phyloP scores from a whole-genome alignment of 2,113 vertebrate genomes.

The Mesocricetus auratus region DNA sequence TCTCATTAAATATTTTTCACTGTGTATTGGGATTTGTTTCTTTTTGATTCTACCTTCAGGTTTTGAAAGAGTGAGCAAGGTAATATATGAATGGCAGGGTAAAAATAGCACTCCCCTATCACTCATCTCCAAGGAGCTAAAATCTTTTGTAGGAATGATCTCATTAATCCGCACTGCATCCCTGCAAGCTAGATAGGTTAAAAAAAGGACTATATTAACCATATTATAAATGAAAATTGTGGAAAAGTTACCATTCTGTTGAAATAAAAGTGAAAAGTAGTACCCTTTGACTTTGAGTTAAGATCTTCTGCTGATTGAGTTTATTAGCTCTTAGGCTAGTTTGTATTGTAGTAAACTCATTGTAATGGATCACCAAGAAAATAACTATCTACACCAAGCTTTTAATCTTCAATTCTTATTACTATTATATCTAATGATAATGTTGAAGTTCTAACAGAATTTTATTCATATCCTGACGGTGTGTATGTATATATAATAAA shows the following conservation, averaged over 20 bases:
- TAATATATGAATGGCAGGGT: slow-evolving; percentile 75
- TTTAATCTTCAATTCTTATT: background rate
- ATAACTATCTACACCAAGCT: background rate
- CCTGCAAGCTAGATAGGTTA: slow-evolving; percentile 53
- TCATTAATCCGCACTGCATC: slow-evolving; percentile 70
- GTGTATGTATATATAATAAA: background rate
- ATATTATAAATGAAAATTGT: slow-evolving; percentile 69
- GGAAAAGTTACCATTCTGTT: slow-evolving; percentile 29
- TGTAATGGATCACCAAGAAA: background rate
- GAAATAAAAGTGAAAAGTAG: slow-evolving; percentile 47
- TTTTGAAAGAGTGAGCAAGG: slow-evolving; percentile 62
- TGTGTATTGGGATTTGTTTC: slow-evolving; percentile 67
- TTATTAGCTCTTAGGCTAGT: slow-evolving; percentile 28
- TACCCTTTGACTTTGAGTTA: slow-evolving; percentile 35
- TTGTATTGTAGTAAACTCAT: slow-evolving; percentile 47
- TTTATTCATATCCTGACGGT: background rate
- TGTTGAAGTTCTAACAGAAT: slow-evolving; percentile 2
- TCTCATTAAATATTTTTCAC: slow-evolving; percentile 80
- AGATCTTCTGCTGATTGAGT: background rate
- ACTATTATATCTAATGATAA: slow-evolving; percentile 2
- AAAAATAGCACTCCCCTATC: slow-evolving; percentile 76
- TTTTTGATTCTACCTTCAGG: slow-evolving; percentile 72
- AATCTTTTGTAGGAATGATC: slow-evolving; percentile 70
- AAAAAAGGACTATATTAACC: slow-evolving; percentile 67
- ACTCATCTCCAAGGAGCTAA: slow-evolving; percentile 66